Base-by-base conservation (phyloP, 2,888 invertebrate genomes). In the Parascotia fuliginaria region DNA sequence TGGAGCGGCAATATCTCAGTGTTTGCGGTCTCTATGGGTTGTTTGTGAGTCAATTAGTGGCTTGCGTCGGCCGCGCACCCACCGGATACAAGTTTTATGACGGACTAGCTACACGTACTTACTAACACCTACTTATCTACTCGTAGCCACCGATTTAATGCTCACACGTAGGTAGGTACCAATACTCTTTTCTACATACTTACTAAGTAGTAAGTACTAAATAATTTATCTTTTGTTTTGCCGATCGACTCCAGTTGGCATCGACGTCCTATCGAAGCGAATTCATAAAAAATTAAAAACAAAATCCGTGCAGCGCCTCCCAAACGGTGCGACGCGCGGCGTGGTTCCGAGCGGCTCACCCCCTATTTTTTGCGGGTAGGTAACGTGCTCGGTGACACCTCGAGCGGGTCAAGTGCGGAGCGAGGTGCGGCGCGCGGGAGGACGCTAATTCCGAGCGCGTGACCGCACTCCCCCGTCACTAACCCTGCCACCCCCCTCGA, bases 331-430 rank as follows among this genome's bases (percentile, higher is more conserved):
- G n/a, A n/a, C n/a, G 64, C 50, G 55, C 58, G 45, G 55, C 50
- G 61, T 55, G 56, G 65, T 63, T 58, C 56, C 56, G 58, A 55
- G 65, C 64, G 55, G 67, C 61, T 75, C 70, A 68, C 77, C 77
- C 81, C 82, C 79, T 61, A 70, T 83, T 87, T 87, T 88, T 87
- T 87, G 85, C 83, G 86, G 86, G 82, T 82, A 83, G 80, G 85
- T 85, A 85, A 87, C 87, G 84, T 83, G 82, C 77, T 83, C 86
- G 80, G 86, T 84, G 89, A 87, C 90, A 89, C 88, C 87, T 89
- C 81, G 76, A 73, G 73, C 79, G 83, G 83, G 81, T 83, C 81
- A 85, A 82, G 83, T 79, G 81, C 74, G 77, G 76, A 77, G 66
- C 66, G 52, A 54, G n/a, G 55, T 68, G 60, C 61, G 64, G 58